These are phyloP conservation scores for Rhizoglyphus robini DNA, from an alignment of 1,140 invertebrate species.

Conservation along the genomic window DNA sequence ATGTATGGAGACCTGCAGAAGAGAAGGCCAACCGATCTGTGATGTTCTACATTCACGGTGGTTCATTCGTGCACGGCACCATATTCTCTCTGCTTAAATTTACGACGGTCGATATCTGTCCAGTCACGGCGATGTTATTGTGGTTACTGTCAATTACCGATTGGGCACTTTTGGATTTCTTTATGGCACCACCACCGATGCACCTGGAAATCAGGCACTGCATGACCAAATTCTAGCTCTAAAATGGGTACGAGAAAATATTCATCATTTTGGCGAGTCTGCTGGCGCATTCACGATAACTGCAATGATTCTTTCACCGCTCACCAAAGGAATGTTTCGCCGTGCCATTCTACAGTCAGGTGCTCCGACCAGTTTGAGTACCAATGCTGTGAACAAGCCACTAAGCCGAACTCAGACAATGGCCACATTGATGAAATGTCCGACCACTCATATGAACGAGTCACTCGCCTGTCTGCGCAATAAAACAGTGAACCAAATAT, in stretches of 20 bases:
- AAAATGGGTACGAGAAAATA: no score
- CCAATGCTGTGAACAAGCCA: background rate
- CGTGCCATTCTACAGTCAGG: background rate
- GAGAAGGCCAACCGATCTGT: conserved; percentile 20
- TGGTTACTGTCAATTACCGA: no score
- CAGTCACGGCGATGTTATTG: no score
- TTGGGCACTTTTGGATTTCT: no score
- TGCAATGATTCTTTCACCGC: no score
- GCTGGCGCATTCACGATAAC: background rate
- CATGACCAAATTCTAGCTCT: no score
- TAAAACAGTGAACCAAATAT: background rate
- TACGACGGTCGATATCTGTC: no score
- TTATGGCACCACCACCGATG: no score
- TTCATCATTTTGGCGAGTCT: no score
- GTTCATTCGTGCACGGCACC: conserved; percentile 24
- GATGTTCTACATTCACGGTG: conserved; percentile 31
- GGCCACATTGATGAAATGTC: background rate
- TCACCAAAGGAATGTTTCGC: background rate
- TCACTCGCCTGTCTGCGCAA: background rate
- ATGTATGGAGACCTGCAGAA: conserved; percentile 31
- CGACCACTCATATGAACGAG: background rate
- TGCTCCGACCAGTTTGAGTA: background rate
- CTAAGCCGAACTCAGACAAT: background rate
- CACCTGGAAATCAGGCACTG: no score
- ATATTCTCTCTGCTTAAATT: background rate